Conservation (phyloP, 1,140 invertebrate species). For the Pogonomyrmex barbatus region DNA sequence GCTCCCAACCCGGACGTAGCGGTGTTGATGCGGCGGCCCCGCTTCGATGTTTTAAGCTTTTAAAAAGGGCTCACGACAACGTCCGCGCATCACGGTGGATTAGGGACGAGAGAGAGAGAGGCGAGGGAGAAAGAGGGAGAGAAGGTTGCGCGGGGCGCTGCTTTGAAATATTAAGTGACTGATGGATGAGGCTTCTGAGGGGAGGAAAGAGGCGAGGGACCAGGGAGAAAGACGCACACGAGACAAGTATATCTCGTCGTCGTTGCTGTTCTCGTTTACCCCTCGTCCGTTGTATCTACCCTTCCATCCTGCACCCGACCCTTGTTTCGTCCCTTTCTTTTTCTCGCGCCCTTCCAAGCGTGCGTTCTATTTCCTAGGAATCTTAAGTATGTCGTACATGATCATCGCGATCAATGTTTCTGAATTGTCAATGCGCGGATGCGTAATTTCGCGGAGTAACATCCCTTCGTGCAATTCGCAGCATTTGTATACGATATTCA, state of each 20-base stretch:
- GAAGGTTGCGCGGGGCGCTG: slow-evolving; percentile 72
- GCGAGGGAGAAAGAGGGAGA: slow-evolving; percentile 45
- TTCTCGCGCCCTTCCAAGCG: background rate
- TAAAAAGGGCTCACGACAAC: slow-evolving; percentile 77
- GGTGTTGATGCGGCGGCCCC: slow-evolving; percentile 69
- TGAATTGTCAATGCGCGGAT: background rate
- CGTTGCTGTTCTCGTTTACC: slow-evolving; percentile 18
- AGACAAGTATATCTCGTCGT: slow-evolving; percentile 43
- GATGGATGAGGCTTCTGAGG: slow-evolving; percentile 84
- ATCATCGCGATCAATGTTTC: slow-evolving; percentile 21
- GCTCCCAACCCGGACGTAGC: slow-evolving; percentile 75
- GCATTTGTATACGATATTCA: background rate
- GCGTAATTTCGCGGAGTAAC: background rate
- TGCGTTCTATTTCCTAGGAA: slow-evolving; percentile 56
- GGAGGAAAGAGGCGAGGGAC: slow-evolving; percentile 62
- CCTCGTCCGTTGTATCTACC: slow-evolving; percentile 18
- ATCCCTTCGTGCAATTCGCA: slow-evolving; percentile 21
- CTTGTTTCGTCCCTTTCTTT: slow-evolving; percentile 9
- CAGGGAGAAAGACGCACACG: slow-evolving; percentile 24
- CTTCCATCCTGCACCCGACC: slow-evolving; percentile 19
- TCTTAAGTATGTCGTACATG: slow-evolving; percentile 44
- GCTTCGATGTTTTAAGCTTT: slow-evolving; percentile 83
- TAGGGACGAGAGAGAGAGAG: slow-evolving; percentile 26
- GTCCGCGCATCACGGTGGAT: slow-evolving; percentile 44
- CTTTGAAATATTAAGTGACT: slow-evolving; percentile 86